Evolutionary conservation across 2,888 invertebrate species (phyloP).

Genomic region (Parthenolecanium corni): DNA sequence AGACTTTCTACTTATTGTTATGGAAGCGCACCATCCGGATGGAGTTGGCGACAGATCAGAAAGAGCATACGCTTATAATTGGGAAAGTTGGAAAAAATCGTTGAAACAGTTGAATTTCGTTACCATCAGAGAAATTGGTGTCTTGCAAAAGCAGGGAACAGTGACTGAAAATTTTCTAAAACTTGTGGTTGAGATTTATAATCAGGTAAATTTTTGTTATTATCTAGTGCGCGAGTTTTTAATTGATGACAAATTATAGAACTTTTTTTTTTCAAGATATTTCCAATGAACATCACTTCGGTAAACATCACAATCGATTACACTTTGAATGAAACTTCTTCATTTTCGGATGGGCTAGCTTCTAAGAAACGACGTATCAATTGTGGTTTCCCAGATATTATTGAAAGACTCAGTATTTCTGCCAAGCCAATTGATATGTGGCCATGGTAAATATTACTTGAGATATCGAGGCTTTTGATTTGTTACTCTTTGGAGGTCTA

Average conservation of each 20-base stretch:
- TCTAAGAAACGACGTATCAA: conserved; percentile 27
- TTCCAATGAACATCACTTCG: background rate
- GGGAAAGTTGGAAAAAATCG: conserved; percentile 41
- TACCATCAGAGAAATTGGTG: conserved; percentile 14
- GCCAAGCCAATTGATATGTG: conserved; percentile 28
- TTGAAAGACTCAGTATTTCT: conserved; percentile 12
- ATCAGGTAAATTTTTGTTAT: conserved; percentile 30
- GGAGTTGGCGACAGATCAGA: background rate
- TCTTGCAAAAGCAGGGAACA: conserved; percentile 2
- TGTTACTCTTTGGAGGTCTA: background rate
- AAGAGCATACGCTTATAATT: conserved; percentile 39
- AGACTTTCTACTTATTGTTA: conserved; percentile 9
- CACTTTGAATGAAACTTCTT: conserved; percentile 11
- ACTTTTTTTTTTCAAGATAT: background rate
- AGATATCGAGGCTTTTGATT: background rate
- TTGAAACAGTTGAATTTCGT: conserved; percentile 38
- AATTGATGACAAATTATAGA: background rate
- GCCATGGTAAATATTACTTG: conserved; percentile 29
- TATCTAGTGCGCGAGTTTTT: background rate
- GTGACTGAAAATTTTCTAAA: conserved; percentile 29
- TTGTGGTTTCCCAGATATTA: conserved; percentile 22
- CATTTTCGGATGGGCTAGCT: background rate
- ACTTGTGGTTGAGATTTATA: conserved; percentile 32
- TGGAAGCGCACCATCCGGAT: conserved; percentile 17
- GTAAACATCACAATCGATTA: conserved; percentile 15